Base-by-base conservation (phyloP, 2,888 invertebrate species). In the Epirrhoe alternata region DNA sequence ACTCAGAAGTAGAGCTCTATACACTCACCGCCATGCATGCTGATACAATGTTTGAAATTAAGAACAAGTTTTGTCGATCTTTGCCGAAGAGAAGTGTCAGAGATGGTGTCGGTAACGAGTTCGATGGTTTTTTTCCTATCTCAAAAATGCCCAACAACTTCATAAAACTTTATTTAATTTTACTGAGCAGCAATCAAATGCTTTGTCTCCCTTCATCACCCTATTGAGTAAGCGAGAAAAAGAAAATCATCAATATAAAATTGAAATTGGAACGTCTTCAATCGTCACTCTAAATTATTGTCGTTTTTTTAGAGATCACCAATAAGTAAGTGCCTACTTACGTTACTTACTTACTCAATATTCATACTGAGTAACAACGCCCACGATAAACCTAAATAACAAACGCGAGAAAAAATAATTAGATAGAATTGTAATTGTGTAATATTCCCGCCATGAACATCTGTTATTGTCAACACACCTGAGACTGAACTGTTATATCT, bases 391-490 rank as follows among this genome's bases (percentile, higher is more conserved):
- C 80, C 79, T 78, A 83, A 85, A 82, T 85, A 85, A 86, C 84
- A 85, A 86, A 83, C 84, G 82, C 84, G 80, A 87, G 89, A 90
- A 85, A 90, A 88, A 77, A 91, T 89, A 92, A 92, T 93, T 90
- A 93, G 92, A 92, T 89, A 89, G 86, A 88, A 89, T 89, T 83
- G 88, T 92, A 93, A 93, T 93, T 63, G 92, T 92, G 89, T 92
- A 92, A 90, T 91, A 88, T 87, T 85, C 86, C 82, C 81, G 78
- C 83, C 80, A 61, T 79, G 85, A 90, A 93, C 92, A 93, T 92
- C 92, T 93, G 93, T 92, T 92, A 88, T 86, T 90, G 92, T 91
- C 90, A 90, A 89, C 91, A 91, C 92, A 93, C 92, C 92, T 93
- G 92, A 92, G 88, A 83, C 81, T 74, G 75, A 77, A 58, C 66